phyloP scores from a whole-genome alignment of 2,888 invertebrate genomes.

The Megamerina dolium region DNA sequence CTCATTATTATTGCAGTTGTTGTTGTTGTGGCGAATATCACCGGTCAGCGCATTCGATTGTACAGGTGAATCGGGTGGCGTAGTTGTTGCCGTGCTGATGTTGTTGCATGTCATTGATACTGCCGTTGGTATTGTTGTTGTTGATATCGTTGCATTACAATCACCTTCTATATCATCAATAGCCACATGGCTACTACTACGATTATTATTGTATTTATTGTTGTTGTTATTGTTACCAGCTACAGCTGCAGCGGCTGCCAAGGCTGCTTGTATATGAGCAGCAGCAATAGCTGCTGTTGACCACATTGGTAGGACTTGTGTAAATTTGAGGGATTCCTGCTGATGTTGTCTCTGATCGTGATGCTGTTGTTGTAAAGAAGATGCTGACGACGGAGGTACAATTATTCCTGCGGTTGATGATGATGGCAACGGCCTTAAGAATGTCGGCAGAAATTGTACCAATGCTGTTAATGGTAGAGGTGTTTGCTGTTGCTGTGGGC shows the following conservation, averaged over 20 bases:
- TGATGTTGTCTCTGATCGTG: constrained; percentile 22
- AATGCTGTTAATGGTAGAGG: constrained; percentile 25
- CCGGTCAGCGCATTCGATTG: too few relatives aligned
- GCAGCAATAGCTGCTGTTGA: constrained; percentile 64
- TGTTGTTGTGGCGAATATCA: constrained; percentile 1
- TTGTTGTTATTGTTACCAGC: constrained; percentile 19
- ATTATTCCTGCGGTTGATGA: constrained; percentile 60
- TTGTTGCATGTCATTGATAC: constrained; percentile 1
- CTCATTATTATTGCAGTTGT: too few relatives aligned
- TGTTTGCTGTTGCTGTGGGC: constrained; percentile 10
- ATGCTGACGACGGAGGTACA: constrained; percentile 43
- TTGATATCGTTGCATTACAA: too few relatives aligned
- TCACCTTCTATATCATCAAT: constrained; percentile 3
- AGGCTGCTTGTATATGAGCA: constrained; percentile 56
- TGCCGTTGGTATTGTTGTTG: background rate
- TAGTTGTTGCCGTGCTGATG: constrained; percentile 8
- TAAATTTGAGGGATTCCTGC: too few relatives aligned
- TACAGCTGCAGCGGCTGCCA: constrained; percentile 41
- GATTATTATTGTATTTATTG: too few relatives aligned
- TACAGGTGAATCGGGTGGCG: constrained; percentile 11
- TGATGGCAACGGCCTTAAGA: constrained; percentile 41
- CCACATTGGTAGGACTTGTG: constrained; percentile 47
- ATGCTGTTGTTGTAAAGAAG: constrained; percentile 30
- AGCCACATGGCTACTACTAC: too few relatives aligned
- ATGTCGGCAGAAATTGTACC: constrained; percentile 43